Evolutionary conservation across 2,113 vertebrate species (phyloP), one percentile per base, ranked within the genome.

Genomic region (Monopterus albus): DNA sequence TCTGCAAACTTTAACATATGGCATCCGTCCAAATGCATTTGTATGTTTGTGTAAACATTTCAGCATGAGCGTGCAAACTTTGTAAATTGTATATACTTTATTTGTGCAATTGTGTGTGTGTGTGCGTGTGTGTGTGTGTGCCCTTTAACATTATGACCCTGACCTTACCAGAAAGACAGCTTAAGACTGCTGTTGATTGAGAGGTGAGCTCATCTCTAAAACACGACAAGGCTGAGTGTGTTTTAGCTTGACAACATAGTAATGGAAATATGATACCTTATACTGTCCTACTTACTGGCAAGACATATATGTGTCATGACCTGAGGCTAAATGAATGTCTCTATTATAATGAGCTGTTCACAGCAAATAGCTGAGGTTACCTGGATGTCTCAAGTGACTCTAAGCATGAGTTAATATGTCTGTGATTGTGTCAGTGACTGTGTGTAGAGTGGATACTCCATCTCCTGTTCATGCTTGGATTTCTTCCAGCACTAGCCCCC

Each of bases 1-100:
- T 78, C 63, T 50, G 59, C 86, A 85, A 81, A 83, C 59, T 26
- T 38, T 20, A 64, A 77, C 82, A 82, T 82, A 49, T 85, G 86
- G 79, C 62, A 52, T 73, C 51, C 38, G 18, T 90, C 82, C 72
- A 74, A 78, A 45, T 68, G 70, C 74, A 67, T 63, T 25, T 35
- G 62, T 75, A 39, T 86, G 75, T 86, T 72, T 89, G 61, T 83
- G 61, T 75, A 71, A 79, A 55, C 33, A 43, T 53, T 23, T 21
- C 23, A 68, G 47, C 8, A 35, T 18, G 39, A 59, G 72, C 25
- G 3, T 56, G 59, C 26, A 5, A 17, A 15, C 33, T 21, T 8
- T 4, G 11, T 61, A 35, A 72, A 63, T 70, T 67, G 25, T 72
- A 40, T 70, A 49, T 75, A 73, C 64, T 68, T 61, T 61, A 59